Evolutionary conservation across 1,140 invertebrate species (phyloP).

Genomic region (Papilio glaucus): DNA sequence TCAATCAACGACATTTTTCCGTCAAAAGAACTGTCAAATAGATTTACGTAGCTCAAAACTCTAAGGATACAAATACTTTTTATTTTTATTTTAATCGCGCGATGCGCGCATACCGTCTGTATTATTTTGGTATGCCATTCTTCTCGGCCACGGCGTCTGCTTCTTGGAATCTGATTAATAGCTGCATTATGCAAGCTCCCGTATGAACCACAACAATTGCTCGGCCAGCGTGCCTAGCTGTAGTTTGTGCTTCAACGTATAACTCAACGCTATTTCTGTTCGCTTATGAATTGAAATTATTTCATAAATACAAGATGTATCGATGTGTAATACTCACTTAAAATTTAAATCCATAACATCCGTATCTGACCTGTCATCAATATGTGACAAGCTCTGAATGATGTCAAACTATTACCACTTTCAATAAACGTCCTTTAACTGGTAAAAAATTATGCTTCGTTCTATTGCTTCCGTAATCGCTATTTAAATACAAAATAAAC

Average conservation of each 20-base stretch:
- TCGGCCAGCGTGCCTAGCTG: conserved; percentile 44
- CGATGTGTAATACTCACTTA: too few relatives aligned
- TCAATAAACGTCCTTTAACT: too few relatives aligned
- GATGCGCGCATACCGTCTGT: neutral
- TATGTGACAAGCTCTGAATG: too few relatives aligned
- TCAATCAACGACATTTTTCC: too few relatives aligned
- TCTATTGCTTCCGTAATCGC: too few relatives aligned
- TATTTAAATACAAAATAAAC: too few relatives aligned
- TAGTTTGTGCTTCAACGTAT: conserved; percentile 51
- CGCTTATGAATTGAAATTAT: conserved; percentile 28
- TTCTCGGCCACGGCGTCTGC: conserved; percentile 49
- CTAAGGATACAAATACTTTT: neutral
- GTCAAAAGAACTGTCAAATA: too few relatives aligned
- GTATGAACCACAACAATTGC: conserved; percentile 66
- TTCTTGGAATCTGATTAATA: conserved; percentile 68
- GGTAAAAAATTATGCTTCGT: too few relatives aligned
- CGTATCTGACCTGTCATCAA: too few relatives aligned
- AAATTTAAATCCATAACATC: too few relatives aligned
- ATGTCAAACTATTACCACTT: too few relatives aligned
- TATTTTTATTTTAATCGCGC: neutral
- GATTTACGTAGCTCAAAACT: too few relatives aligned
- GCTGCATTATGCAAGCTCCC: conserved; percentile 63
- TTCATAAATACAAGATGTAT: neutral
- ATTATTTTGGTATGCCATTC: conserved; percentile 59
- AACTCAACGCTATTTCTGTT: conserved; percentile 43